These are phyloP conservation scores for Pelecanoides urinatrix DNA, from an alignment of 2,113 vertebrate species.

Conservation along the genomic window DNA sequence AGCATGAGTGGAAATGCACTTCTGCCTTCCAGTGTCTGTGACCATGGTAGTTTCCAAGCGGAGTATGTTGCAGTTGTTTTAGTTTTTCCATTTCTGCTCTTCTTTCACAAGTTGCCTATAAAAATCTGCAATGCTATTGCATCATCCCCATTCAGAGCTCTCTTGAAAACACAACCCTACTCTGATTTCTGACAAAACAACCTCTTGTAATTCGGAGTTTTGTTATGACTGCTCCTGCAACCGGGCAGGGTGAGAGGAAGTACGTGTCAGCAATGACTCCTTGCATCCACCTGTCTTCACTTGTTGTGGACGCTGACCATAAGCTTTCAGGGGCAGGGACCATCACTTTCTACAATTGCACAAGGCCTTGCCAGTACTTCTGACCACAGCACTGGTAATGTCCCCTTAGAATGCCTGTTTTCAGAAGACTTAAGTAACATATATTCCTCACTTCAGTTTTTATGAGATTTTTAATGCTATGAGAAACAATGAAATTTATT, in stretches of 20 bases:
- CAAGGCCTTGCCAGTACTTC: neutral
- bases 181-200: neutral
- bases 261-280: neutral
- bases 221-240: neutral
- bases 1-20: neutral
- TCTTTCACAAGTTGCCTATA: neutral
- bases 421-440: neutral
- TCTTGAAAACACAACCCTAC: neutral
- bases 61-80: neutral
- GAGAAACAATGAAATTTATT: neutral
- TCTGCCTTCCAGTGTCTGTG: neutral
- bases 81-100: slow-evolving; percentile 35
- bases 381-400: neutral
- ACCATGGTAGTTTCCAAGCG: neutral
- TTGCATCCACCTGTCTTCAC: neutral
- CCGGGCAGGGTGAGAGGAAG: neutral
- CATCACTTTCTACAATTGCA: too few species aligned
- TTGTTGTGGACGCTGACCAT: neutral
- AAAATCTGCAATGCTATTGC: neutral
- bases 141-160: neutral
- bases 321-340: neutral
- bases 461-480: neutral
- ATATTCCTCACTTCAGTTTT: neutral
- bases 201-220: neutral
- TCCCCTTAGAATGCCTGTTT: neutral